These are phyloP conservation scores for Phrynocephalus forsythii DNA, from an alignment of 2,797 vertebrate genomes.

Conservation along the genomic window DNA sequence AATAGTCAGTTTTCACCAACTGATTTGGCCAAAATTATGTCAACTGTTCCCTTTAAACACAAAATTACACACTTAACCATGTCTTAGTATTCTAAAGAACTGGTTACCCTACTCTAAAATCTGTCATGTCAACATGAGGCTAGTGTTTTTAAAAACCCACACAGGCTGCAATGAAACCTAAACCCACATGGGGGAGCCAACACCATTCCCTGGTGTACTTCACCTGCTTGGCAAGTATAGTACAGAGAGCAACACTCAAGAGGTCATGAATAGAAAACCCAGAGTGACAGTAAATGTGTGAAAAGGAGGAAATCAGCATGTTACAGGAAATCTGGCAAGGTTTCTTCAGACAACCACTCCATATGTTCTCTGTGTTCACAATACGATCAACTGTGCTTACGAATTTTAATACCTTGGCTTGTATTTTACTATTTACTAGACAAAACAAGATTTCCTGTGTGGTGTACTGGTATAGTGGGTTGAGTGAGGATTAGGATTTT, in stretches of 20 bases:
- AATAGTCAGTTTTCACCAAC: not conserved
- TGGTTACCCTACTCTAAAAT: not conserved
- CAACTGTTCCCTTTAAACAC: not conserved
- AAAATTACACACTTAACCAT: not conserved
- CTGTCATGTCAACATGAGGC: not conserved
- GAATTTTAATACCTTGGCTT: too few species aligned
- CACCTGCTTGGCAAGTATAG: fast-evolving
- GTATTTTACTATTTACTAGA: not conserved
- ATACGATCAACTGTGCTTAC: too few species aligned
- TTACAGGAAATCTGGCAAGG: not conserved
- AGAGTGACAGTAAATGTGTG: not conserved
- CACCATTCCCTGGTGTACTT: not conserved
- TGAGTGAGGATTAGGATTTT: too few species aligned
- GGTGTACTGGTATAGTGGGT: too few species aligned
- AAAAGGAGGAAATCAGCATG: not conserved
- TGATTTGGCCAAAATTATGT: not conserved
- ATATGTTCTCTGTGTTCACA: not conserved
- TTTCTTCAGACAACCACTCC: not conserved
- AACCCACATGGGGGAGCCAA: not conserved
- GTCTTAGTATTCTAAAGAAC: not conserved
- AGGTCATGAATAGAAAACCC: not conserved
- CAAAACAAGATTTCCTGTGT: not conserved
- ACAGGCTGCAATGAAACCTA: not conserved
- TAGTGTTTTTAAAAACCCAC: not conserved
- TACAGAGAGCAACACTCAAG: not conserved